phyloP scores from a whole-genome alignment of 2,888 invertebrate species.

The Papilio gigon region DNA sequence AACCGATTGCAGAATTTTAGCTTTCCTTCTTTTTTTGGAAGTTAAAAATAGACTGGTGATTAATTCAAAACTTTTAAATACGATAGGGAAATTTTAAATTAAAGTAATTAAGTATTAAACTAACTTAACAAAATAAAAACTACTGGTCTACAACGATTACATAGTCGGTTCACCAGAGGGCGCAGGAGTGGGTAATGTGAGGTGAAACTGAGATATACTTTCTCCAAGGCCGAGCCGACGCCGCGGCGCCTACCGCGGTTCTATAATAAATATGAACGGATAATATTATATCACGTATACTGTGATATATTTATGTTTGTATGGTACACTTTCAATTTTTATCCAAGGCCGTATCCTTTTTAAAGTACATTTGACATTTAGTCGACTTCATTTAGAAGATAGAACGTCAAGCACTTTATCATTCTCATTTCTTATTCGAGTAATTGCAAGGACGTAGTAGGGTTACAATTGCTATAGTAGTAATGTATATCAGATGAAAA shows the following conservation, averaged over 20 bases:
- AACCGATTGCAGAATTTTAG: neutral
- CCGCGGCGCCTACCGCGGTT: constrained; percentile 51
- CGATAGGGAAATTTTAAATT: neutral
- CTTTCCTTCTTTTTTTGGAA: neutral
- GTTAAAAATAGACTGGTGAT: neutral
- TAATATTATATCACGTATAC: constrained; percentile 68
- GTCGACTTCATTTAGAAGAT: neutral
- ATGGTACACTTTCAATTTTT: constrained; percentile 51
- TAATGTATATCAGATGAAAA: too few species aligned
- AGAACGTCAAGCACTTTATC: neutral
- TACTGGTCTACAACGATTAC: constrained; percentile 39
- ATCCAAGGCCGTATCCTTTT: constrained; percentile 38
- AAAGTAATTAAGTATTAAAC: neutral
- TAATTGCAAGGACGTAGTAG: too few species aligned
- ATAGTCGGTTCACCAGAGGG: constrained; percentile 44
- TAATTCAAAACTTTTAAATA: neutral
- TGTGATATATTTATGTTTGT: constrained; percentile 49
- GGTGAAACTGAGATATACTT: constrained; percentile 71
- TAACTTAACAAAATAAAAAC: too few species aligned
- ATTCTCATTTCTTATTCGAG: too few species aligned
- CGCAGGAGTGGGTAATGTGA: constrained; percentile 47
- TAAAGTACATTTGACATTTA: constrained; percentile 6
- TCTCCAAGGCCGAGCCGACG: constrained; percentile 74
- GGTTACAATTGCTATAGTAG: too few species aligned
- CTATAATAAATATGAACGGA: constrained; percentile 59